Evolutionary conservation across 2,113 vertebrate genomes (phyloP), one percentile per base, ranked within the genome.

Genomic region (Ciconia stormi): DNA sequence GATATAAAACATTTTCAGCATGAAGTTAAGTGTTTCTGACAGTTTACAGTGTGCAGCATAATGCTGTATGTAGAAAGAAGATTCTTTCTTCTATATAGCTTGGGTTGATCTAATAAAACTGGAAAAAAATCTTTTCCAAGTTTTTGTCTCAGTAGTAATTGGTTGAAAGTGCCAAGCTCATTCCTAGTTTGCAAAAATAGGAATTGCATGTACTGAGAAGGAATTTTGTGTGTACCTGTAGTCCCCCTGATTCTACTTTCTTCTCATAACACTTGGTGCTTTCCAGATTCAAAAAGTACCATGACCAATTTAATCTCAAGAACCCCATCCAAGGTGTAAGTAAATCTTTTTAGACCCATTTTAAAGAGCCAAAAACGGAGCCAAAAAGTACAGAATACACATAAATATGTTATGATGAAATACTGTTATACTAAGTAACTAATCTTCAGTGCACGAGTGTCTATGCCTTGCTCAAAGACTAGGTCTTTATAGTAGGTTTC

Each of bases 1-100:
- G 52, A 46, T 90, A 66, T 81, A 96, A 96, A 83, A 83, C 21
- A 88, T 82, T 72, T 87, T 95, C 81, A 96, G 46, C 38, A 52
- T 74, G 61, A 94, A 89, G 38, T 88, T 78, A 89, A 96, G 47
- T 85, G 84, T 74, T 93, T 90, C 85, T 95, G 89, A 89, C 91
- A 95, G 49, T 94, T 96, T 95, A 76, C 22, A 73, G 42, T n/a
- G 49, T 71, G 80, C 49, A 83, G n/a, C 46, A 95, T 83, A 93
- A 94, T 61, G n/a, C n/a, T 81, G 11, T 62, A 42, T 55, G 22
- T 27, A 91, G 55, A 84, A 95, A 66, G 40, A 87, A 77, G 25
- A 56, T 59, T 46, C 40, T 72, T 95, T 77, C 40, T 65, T 87
- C 47, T 70, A 6, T 53, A 62, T 47, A 92, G 32, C 15, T 93